Evolutionary conservation across 1,140 invertebrate species (phyloP), one percentile per base, ranked within the genome.

Genomic region (Macrobrachium rosenbergii): DNA sequence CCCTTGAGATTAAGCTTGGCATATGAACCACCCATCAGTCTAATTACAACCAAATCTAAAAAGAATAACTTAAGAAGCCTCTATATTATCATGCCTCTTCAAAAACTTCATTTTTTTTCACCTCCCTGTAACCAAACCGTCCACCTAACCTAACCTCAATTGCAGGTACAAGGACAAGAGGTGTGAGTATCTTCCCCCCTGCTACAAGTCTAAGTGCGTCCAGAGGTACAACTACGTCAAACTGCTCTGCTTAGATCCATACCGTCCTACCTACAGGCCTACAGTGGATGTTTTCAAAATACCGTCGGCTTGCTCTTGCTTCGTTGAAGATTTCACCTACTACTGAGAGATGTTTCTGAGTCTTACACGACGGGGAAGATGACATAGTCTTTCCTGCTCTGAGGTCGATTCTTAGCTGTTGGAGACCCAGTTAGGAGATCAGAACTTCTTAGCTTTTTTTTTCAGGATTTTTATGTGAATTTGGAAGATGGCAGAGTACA

Each of bases 291-390:
- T 92, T 1, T 92, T 93, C 88, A 91, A 92, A 83, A 91, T 93
- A 59, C 92, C 92, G 21, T 91, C 91, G 11, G 92, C 92, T 14
- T 93, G 92, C 79, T 91, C 92, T 5, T 93, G 92, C 77, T 91
- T 92, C 69, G 92, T 93, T 28, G 82, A 88, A 64, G 81, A 88
- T 19, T 88, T 88, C 28, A 80, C 76, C 43, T 88, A 88, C 8
- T 88, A 88, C 79, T 88, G 73, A 88, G n/a, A 37, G 1, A 37
- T 37, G 3, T 37, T 37, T 37, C 28, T 37, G 28, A 37, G 28
- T 37, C 28, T 37, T 37, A 37, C 28, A 37, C 28, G 28, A 37
- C 28, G 28, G 28, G 28, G 28, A 3, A 3, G 28, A 37, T 37
- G 28, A 3, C 28, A 37, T 37, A 37, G 1, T 37, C 28, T 37